phyloP scores from a whole-genome alignment of 2,888 invertebrate species.

The Ochropleura plecta region DNA sequence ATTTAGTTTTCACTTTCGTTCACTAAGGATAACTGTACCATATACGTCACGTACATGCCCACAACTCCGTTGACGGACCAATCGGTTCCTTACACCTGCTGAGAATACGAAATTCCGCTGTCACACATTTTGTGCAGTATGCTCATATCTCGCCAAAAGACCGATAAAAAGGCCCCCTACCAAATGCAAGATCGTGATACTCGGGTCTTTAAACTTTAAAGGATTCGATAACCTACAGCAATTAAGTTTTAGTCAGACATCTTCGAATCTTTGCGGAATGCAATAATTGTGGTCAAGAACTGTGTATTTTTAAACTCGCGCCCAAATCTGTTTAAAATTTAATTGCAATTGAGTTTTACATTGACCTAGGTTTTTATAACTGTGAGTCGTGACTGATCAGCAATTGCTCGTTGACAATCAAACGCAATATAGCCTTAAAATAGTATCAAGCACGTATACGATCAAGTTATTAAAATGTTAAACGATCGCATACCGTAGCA shows the following conservation, averaged over 20 bases:
- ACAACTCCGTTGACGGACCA: slow-evolving; percentile 73
- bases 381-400: slow-evolving; percentile 43
- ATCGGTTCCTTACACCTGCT: slow-evolving; percentile 77
- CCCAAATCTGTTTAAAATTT: slow-evolving; percentile 24
- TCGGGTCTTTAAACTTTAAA: slow-evolving; percentile 63
- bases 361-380: slow-evolving; percentile 65
- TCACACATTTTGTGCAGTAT: slow-evolving; percentile 52
- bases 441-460: slow-evolving; percentile 60
- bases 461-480: slow-evolving; percentile 79
- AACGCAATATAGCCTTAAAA: slow-evolving; percentile 56
- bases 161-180: slow-evolving; percentile 8
- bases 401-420: slow-evolving; percentile 37
- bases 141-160: slow-evolving; percentile 37
- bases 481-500: slow-evolving; percentile 71
- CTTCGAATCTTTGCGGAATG: slow-evolving; percentile 28
- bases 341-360: slow-evolving; percentile 42
- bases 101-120: slow-evolving; percentile 75
- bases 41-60: slow-evolving; percentile 85
- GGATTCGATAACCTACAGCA: slow-evolving; percentile 58
- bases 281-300: slow-evolving; percentile 28
- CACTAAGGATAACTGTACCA: slow-evolving; percentile 90
- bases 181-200: slow-evolving; percentile 42
- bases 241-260: slow-evolving; percentile 56
- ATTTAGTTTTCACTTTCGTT: slow-evolving; percentile 91
- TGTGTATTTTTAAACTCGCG: slow-evolving; percentile 19